phyloP scores from a whole-genome alignment of 2,888 invertebrate genomes.

The Serripes groenlandicus region DNA sequence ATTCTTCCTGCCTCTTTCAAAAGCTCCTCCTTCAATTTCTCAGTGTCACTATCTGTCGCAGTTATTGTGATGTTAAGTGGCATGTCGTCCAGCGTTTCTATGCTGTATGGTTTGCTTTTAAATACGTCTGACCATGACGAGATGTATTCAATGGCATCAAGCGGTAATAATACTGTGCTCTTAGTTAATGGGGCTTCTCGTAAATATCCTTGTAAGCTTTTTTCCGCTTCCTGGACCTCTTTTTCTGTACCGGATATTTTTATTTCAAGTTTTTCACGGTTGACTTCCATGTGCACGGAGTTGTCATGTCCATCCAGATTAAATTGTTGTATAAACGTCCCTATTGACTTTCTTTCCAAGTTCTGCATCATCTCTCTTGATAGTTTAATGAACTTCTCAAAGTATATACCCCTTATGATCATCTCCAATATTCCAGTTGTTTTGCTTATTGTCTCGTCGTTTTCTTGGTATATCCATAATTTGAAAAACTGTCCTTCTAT shows the following conservation, averaged over 20 bases:
- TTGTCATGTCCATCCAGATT: too few species aligned
- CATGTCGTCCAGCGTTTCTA: too few species aligned
- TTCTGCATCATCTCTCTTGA: background rate
- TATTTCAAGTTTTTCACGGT: background rate
- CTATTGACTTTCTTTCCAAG: background rate
- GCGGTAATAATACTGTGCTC: background rate
- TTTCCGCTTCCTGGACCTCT: background rate
- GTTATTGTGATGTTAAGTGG: background rate
- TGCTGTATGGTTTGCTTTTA: background rate
- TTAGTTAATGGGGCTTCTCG: background rate
- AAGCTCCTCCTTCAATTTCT: background rate
- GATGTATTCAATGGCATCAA: background rate
- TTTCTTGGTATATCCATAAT: background rate
- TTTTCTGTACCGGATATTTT: slow-evolving; percentile 1
- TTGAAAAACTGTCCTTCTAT: background rate
- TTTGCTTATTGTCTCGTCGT: background rate
- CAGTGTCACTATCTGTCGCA: background rate
- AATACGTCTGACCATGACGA: background rate
- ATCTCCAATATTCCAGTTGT: background rate
- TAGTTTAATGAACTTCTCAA: background rate
- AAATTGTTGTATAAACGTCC: background rate
- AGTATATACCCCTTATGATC: background rate
- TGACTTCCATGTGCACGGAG: background rate
- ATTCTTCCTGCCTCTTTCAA: background rate
- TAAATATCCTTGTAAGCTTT: background rate